Evolutionary conservation across 2,113 vertebrate species (phyloP).

Genomic region (Nothocercus julius): DNA sequence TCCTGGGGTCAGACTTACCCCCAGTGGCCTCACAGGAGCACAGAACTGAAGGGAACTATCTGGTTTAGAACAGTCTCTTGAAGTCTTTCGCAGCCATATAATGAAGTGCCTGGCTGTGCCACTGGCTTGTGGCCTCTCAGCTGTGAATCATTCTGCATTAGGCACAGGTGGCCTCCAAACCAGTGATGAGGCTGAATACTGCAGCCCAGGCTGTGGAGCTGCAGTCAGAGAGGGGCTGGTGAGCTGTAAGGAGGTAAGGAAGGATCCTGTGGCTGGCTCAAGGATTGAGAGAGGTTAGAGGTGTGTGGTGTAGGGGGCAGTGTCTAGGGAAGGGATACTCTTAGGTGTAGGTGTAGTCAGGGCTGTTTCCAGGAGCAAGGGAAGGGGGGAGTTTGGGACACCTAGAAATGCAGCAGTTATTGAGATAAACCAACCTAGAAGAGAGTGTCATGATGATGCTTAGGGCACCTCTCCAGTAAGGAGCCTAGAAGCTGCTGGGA

Average conservation of each 20-base stretch:
- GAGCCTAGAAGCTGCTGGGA: neutral
- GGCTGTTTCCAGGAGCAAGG: neutral
- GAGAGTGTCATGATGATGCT: neutral
- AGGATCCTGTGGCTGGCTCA: fast-evolving
- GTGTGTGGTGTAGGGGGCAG: neutral
- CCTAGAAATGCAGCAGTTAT: neutral
- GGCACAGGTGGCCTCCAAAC: neutral
- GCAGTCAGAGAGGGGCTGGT: no score
- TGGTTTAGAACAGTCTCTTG: neutral
- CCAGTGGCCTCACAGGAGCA: neutral
- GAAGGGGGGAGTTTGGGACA: fast-evolving
- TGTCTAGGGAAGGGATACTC: neutral
- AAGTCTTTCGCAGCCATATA: neutral
- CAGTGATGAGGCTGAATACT: neutral
- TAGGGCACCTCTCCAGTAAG: no score
- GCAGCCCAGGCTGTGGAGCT: neutral
- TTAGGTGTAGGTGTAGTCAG: no score
- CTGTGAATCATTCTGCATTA: neutral
- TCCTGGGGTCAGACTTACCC: neutral
- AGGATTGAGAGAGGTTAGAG: neutral
- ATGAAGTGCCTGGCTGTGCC: neutral
- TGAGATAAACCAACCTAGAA: neutral
- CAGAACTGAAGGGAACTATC: neutral
- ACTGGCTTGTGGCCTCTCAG: neutral
- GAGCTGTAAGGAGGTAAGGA: neutral